These are phyloP conservation scores for Octodonta nipae DNA, from an alignment of 2,888 invertebrate genomes.

Conservation along the genomic window DNA sequence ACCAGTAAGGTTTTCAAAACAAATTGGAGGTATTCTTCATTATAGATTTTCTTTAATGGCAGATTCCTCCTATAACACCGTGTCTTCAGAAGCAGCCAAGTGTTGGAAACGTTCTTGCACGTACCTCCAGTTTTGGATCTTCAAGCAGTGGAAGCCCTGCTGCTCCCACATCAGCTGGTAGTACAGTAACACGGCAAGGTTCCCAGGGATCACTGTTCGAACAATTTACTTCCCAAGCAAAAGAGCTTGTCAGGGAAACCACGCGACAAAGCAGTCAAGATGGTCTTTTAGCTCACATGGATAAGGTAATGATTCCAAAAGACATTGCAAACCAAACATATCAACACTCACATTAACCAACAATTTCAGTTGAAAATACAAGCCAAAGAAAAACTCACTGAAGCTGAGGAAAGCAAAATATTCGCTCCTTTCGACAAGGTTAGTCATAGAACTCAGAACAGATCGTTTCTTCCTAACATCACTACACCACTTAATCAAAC, in stretches of 20 bases:
- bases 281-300: conserved; percentile 75
- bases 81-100: conserved; percentile 47
- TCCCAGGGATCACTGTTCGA: conserved; percentile 77
- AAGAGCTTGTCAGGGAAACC: conserved; percentile 76
- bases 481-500: too few relatives aligned
- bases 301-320: conserved; percentile 51
- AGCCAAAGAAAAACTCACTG: conserved; percentile 44
- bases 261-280: conserved; percentile 82
- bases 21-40: conserved; percentile 1
- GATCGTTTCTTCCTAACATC: neutral
- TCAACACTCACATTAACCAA: conserved; percentile 6
- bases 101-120: conserved; percentile 45
- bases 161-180: conserved; percentile 22
- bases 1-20: conserved; percentile 40
- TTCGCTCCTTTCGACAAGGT: conserved; percentile 76
- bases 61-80: conserved; percentile 44
- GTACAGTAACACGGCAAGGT: conserved; percentile 51
- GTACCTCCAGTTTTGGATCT: conserved; percentile 51
- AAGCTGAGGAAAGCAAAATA: conserved; percentile 60
- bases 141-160: conserved; percentile 29
- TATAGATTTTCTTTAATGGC: neutral
- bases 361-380: conserved; percentile 44
- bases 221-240: conserved; percentile 77
- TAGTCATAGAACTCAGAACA: conserved; percentile 20
- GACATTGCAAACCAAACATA: conserved; percentile 4